Base-by-base conservation (phyloP, 2,888 invertebrate genomes). In the Amblyjoppa fuscipennis region DNA sequence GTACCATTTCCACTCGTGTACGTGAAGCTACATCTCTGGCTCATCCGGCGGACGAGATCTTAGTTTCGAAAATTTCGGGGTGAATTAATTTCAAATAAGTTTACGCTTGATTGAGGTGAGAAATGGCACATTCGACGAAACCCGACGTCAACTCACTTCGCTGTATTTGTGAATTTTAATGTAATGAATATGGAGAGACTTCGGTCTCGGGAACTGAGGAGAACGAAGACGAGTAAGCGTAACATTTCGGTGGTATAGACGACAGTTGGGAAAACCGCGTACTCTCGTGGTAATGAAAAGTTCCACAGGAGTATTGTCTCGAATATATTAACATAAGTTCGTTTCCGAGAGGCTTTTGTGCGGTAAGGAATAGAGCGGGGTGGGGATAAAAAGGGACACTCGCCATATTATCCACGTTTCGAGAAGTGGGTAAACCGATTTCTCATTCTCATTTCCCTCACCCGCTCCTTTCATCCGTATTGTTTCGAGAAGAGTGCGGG, bases 301-400 rank as follows among this genome's bases (percentile, higher is more conserved):
- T 84, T 84, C 84, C 41, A 51, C 68, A 51, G 80, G 49, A 11
- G 78, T 59, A 64, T 68, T 84, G 84, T 84, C 71, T 49, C 80
- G 80, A 80, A 84, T 84, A 84, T 81, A 84, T 84, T 81, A 84
- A 84, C 80, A 81, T 77, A 84, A 84, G 84, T 84, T 84, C 76
- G 68, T 84, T 81, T 84, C 76, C 71, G 76, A 28, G 49, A 71
- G 73, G 70, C 76, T 80, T 56, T 56, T 38, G 70, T 59, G 66
- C 31, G 31, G 20, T 11, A 69, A 49, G 45, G 13, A 66, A 51
- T 11, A 45, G 11, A 49, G 71, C 66, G 34, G 6, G 9, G 38
- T 41, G 20, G 51, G 49, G 59, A 7, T 25, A 9, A 28, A 3
- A 71, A 79, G 49, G 38, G 70, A 45, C 70, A 41, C 66, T 56